Evolutionary conservation across 1,140 invertebrate species (phyloP).

Genomic region (Steinernema khuongi): DNA sequence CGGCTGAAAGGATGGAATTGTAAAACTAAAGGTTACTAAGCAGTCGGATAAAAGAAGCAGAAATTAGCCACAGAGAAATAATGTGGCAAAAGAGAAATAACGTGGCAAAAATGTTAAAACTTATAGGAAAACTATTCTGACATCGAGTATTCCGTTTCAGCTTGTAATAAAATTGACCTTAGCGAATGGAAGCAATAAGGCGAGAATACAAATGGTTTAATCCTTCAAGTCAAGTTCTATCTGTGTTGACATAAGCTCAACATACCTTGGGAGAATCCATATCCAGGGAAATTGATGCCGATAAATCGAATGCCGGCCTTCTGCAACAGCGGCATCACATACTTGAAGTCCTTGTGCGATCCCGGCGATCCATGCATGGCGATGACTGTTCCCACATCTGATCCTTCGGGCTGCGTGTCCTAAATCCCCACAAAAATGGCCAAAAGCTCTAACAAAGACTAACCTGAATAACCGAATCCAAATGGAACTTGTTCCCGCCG

Average conservation of each 20-base stretch:
- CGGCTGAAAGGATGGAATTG: not conserved
- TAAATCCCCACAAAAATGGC: not conserved
- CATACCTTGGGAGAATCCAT: slow-evolving; percentile 22
- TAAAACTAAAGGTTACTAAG: no score
- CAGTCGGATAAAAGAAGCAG: no score
- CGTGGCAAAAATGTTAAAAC: no score
- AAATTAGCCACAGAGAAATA: no score
- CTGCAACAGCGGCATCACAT: slow-evolving; percentile 23
- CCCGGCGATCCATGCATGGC: slow-evolving; percentile 32
- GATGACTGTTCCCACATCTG: slow-evolving; percentile 26
- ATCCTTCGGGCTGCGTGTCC: slow-evolving; percentile 29
- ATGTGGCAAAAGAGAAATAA: no score
- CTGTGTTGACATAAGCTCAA: not conserved
- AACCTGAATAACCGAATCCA: slow-evolving; percentile 17
- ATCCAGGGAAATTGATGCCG: slow-evolving; percentile 34
- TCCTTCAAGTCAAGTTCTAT: no score
- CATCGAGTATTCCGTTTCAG: no score
- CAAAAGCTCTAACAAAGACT: slow-evolving; percentile 5
- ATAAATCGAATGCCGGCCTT: slow-evolving; percentile 31
- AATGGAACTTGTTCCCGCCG: slow-evolving; percentile 16
- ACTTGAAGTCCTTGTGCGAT: slow-evolving; percentile 40
- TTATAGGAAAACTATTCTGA: no score
- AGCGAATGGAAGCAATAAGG: no score
- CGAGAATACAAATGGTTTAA: no score
- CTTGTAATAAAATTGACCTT: no score